phyloP scores from a whole-genome alignment of 2,797 vertebrate genomes.

The Anguilla megastoma region DNA sequence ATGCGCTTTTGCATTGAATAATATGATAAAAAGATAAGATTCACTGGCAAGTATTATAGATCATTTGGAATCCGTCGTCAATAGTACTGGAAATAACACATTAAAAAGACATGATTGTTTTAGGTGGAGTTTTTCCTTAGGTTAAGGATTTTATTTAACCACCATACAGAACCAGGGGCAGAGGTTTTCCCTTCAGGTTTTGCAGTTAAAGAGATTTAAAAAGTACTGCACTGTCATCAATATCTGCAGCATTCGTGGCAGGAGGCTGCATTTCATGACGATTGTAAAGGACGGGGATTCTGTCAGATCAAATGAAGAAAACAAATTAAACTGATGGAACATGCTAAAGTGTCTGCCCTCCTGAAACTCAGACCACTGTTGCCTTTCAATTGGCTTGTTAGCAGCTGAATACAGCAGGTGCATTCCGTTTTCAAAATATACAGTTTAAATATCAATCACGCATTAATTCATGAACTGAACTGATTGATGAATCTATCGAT shows the following conservation, averaged over 20 bases:
- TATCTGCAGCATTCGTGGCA: background rate
- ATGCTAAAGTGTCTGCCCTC: background rate
- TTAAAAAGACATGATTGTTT: background rate
- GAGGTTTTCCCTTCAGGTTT: background rate
- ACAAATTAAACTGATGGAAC: background rate
- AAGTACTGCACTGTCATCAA: background rate
- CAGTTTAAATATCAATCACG: no score
- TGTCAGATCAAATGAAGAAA: background rate
- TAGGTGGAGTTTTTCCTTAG: background rate
- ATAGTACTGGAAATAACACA: background rate
- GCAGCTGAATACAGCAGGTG: background rate
- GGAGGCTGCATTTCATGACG: background rate
- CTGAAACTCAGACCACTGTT: background rate
- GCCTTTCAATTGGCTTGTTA: background rate
- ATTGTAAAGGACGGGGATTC: background rate
- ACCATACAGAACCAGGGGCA: background rate
- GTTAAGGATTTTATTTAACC: background rate
- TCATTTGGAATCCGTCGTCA: background rate
- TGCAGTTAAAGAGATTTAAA: background rate
- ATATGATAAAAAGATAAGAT: background rate
- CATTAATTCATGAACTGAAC: no score
- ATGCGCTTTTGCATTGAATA: background rate
- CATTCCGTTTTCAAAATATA: background rate
- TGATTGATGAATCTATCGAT: background rate
- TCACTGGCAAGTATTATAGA: background rate